Evolutionary conservation across 92 coral and sea anemone species (phyloP).

Genomic region (Montipora capitata): DNA sequence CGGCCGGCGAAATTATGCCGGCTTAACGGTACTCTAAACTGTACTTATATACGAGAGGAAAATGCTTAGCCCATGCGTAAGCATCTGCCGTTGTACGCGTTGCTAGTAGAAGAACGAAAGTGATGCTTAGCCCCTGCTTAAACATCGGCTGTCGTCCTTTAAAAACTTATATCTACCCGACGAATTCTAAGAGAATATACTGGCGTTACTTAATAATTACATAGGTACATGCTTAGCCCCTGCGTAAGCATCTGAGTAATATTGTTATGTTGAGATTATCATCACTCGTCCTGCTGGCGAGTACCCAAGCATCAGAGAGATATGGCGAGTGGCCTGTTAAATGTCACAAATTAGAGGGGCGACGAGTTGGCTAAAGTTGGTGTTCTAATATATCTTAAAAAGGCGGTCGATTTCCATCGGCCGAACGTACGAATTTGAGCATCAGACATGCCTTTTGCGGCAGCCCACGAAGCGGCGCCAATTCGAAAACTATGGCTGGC

Average conservation of each 20-base stretch:
- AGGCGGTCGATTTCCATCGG: conserved; percentile 45
- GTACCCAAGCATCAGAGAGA: not conserved
- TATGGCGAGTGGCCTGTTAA: not conserved
- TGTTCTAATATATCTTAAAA: conserved; percentile 20
- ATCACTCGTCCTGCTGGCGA: not conserved
- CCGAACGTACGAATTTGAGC: conserved; percentile 37
- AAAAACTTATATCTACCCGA: no score
- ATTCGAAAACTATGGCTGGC: conserved; percentile 40
- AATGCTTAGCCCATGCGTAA: no score
- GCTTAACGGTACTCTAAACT: not conserved
- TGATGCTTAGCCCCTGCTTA: no score
- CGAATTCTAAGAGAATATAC: no score
- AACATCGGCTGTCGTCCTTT: no score
- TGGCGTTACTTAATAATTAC: no score
- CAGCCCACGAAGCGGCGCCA: conserved; percentile 60
- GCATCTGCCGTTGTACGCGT: no score
- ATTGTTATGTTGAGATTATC: no score
- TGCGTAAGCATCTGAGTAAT: no score
- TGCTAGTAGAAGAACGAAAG: no score
- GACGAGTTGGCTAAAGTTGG: not conserved
- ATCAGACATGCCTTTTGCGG: conserved; percentile 51
- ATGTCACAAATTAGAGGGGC: not conserved
- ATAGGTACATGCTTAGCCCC: no score
- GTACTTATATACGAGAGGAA: no score
- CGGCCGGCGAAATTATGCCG: not conserved